Evolutionary conservation across 2,797 vertebrate species (phyloP).

Genomic region (Bryconaethiops microstoma): DNA sequence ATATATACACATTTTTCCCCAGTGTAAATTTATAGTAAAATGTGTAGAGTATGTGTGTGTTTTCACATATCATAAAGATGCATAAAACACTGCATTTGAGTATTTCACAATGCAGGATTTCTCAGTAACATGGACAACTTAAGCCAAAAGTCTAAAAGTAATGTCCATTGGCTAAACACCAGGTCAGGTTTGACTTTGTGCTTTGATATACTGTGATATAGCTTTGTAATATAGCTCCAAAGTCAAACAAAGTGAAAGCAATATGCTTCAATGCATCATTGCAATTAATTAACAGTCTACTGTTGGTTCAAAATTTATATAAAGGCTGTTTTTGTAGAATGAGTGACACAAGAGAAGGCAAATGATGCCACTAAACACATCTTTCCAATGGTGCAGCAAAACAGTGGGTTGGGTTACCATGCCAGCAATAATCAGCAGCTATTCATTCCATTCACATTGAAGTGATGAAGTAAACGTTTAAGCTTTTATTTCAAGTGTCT

Average conservation of each 20-base stretch:
- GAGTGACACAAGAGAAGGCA: not conserved
- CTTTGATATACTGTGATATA: too few species aligned
- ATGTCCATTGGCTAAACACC: too few species aligned
- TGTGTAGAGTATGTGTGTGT: too few species aligned
- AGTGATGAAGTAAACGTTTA: conserved; percentile 13
- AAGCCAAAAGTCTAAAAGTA: too few species aligned
- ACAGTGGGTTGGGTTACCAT: not conserved
- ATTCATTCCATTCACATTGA: not conserved
- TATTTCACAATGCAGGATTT: too few species aligned
- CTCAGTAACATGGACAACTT: too few species aligned
- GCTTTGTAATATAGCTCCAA: too few species aligned
- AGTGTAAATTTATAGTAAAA: too few species aligned
- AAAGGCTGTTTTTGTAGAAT: not conserved
- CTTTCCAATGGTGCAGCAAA: not conserved
- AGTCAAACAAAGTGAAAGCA: not conserved
- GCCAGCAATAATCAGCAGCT: conserved; percentile 29
- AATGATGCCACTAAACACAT: not conserved
- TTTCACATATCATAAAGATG: too few species aligned
- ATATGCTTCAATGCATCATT: not conserved
- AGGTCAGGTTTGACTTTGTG: too few species aligned
- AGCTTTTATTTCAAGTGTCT: not conserved
- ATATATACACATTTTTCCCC: too few species aligned
- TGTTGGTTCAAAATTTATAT: not conserved
- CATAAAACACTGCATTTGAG: too few species aligned
- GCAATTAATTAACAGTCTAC: not conserved